These are phyloP conservation scores for Thinocorus orbignyianus DNA, from an alignment of 2,113 vertebrate genomes.

Conservation along the genomic window DNA sequence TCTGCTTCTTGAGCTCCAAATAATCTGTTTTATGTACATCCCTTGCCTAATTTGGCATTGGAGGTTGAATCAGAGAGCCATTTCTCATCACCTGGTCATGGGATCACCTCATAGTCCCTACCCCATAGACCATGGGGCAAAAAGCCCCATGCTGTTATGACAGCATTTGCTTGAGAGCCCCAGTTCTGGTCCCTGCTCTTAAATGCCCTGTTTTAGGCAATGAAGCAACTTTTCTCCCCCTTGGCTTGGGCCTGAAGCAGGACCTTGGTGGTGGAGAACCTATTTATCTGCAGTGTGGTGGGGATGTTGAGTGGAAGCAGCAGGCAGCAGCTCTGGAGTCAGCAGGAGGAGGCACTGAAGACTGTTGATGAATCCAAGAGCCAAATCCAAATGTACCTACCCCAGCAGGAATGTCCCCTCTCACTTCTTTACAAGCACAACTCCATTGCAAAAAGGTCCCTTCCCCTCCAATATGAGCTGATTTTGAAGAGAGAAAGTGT, in stretches of 20 bases:
- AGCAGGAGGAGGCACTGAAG: neutral
- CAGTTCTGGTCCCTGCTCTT: neutral
- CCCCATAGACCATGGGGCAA: neutral
- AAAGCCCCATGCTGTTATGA: neutral
- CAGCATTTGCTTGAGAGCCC: neutral
- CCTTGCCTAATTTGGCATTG: neutral
- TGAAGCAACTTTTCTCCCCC: neutral
- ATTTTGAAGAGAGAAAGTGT: neutral
- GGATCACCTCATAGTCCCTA: neutral
- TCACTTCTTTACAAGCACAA: neutral
- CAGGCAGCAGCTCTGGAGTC: neutral
- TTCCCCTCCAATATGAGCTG: neutral
- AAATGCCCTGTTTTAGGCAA: neutral
- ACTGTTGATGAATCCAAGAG: neutral
- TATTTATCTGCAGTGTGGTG: neutral
- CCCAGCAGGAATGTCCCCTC: accelerated
- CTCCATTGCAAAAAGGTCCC: neutral
- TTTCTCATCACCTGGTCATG: neutral
- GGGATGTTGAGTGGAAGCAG: accelerated
- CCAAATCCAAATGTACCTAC: neutral
- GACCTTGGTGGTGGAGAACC: neutral
- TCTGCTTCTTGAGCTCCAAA: neutral
- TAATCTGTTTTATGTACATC: neutral
- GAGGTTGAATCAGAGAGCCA: neutral
- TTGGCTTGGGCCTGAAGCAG: neutral